These are phyloP conservation scores for Syrrhaptes paradoxus DNA, from an alignment of 2,113 vertebrate species.

Conservation along the genomic window DNA sequence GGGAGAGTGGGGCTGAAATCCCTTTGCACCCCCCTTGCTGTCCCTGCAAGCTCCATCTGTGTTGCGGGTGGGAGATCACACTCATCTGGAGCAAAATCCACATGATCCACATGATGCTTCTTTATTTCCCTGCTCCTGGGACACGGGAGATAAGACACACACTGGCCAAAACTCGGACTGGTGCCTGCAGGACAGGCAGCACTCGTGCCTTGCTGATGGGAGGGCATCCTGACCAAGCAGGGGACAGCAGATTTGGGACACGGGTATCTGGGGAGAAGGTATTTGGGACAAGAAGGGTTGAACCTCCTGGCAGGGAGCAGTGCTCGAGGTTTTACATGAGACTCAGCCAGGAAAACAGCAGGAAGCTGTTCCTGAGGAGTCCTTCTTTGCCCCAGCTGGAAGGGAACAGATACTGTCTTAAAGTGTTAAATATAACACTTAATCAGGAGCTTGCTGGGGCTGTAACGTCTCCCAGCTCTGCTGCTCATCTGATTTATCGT, in stretches of 20 bases:
- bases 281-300: background rate
- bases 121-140: background rate
- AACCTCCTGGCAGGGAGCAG: background rate
- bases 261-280: background rate
- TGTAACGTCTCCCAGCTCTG: background rate
- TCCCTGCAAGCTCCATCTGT: background rate
- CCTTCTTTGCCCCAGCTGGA: background rate
- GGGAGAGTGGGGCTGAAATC: background rate
- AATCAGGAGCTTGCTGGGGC: background rate
- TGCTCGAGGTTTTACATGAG: background rate
- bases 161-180: rapidly evolving
- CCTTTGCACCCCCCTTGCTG: background rate
- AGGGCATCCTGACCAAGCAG: rapidly evolving
- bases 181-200: background rate
- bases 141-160: background rate
- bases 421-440: constrained; percentile 42
- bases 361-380: background rate
- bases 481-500: background rate
- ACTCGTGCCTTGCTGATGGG: background rate
- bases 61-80: background rate
- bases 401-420: background rate
- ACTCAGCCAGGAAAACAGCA: background rate
- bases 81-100: constrained; percentile 13
- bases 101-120: background rate
- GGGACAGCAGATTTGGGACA: background rate